Base-by-base conservation (phyloP, 2,113 vertebrate species). In the Anoplopoma fimbria region DNA sequence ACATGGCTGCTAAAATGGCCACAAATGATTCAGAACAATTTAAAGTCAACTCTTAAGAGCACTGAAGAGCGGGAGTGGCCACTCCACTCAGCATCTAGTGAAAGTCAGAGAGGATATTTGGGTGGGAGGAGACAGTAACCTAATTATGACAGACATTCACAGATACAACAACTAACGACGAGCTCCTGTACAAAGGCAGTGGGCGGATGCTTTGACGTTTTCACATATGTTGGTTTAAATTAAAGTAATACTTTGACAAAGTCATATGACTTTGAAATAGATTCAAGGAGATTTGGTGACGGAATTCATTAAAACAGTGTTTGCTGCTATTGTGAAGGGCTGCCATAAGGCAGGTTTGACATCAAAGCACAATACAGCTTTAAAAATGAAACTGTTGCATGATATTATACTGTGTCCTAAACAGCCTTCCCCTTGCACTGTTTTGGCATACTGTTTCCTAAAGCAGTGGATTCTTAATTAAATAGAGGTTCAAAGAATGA, bases 51-150 rank as follows among this genome's bases (percentile, higher is more conserved):
- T 85, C 65, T 80, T 69, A 25, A 62, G 17, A 75, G 76, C 0
- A 1, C 13, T 49, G 69, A 79, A 55, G 34, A 72, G 70, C 7
- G 29, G 47, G 64, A 90, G 64, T 51, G 69, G 69, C 76, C 64
- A 69, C 29, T 78, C 62, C 51, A 65, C 75, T 86, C 31, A 31
- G 79, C 78, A 69, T 75, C 47, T 34, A 67, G 34, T 70, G 47
- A 77, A 77, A 57, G 75, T 57, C 53, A 55, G 1, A 81, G 61
- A 67, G 68, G 53, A 69, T 75, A 76, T 63, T 27, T 75, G 58
- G 75, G 88, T 86, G 67, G 86, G 82, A 90, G 75, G 51, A 69
- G 55, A 75, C 0, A 0, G 57, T 68, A 82, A 71, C 77, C 58
- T 61, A 33, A 58, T 21, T 2, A 38, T 27, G 42, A 82, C 29